Base-by-base conservation (phyloP, 2,888 invertebrate genomes). In the Lymantria dispar region DNA sequence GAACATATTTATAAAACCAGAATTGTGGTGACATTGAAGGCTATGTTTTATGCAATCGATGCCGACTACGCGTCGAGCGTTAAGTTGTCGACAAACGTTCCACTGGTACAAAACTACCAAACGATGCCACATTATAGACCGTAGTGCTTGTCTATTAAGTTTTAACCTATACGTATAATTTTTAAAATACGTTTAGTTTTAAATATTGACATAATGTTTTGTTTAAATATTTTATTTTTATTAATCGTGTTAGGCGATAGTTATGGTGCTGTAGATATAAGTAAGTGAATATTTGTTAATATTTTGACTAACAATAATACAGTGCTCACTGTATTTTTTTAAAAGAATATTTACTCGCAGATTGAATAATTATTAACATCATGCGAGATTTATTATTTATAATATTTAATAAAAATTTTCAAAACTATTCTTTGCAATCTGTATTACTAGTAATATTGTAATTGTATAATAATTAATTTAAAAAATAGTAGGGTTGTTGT, bases 1-100 rank as follows among this genome's bases (percentile, higher is more conserved):
- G 22, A 22, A 22, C 22, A 22, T 22, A n/a, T n/a, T n/a, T n/a
- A 57, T 54, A 62, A 65, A 77, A 77, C 72, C 65, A 70, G 76
- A 73, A 70, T 50, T 80, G 5, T 10, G 33, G 8, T 33, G 81
- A 70, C 81, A 83, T 85, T 85, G 82, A 78, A 64, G 58, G 60
- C 56, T 64, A 54, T 45, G 62, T 62, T 79, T 83, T 83, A 76
- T 82, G 84, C 80, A 85, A 81, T 77, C 72, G 42, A 37, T 58
- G 52, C 13, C 36, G 39, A 14, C 50, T 49, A 42, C 38, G 14
- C 50, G 22, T 22, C 22, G 22, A 44, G 49, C 49, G 52, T 36
- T 45, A 48, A 53, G 57, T 30, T 45, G 10, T 37, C 3, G 31
- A 10, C 56, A 38, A 49, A 58, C 49, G 52, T 50, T 39, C 29